Conservation (phyloP, 2,113 vertebrate genomes). For the Larimichthys crocea region DNA sequence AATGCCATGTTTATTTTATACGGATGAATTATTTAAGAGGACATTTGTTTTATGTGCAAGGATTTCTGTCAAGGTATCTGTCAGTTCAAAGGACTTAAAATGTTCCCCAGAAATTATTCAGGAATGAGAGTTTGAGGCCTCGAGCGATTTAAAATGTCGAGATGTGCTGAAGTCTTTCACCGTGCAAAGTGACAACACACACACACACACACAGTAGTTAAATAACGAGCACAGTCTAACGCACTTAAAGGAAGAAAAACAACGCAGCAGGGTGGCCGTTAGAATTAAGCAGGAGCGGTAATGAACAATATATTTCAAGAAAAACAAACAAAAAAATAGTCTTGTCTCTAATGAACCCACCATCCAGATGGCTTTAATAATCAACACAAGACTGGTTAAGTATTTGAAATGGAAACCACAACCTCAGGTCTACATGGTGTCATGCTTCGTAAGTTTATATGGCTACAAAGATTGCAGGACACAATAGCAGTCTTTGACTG, state of each 20-base stretch:
- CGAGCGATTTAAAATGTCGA: not conserved
- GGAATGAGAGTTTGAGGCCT: constrained; percentile 20
- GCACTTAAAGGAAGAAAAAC: constrained; percentile 16
- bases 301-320: constrained; percentile 7
- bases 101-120: constrained; percentile 2
- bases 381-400: constrained; percentile 22
- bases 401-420: constrained; percentile 60
- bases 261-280: not conserved
- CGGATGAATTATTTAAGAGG: constrained; percentile 11
- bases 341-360: constrained; percentile 32
- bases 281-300: constrained; percentile 5
- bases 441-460: constrained; percentile 43
- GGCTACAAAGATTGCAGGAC: constrained; percentile 47
- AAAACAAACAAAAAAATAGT: constrained; percentile 13
- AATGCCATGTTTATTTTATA: constrained; percentile 15
- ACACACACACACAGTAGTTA: not conserved
- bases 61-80: constrained; percentile 11
- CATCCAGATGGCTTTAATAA: constrained; percentile 57
- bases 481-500: constrained; percentile 44
- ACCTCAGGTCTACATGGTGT: constrained; percentile 50
- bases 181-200: constrained; percentile 2
- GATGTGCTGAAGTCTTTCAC: not conserved
- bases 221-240: not conserved
- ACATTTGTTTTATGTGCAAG: not conserved
- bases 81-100: constrained; percentile 19